Base-by-base conservation (phyloP, 2,797 vertebrate species). In the Microchirus variegatus region DNA sequence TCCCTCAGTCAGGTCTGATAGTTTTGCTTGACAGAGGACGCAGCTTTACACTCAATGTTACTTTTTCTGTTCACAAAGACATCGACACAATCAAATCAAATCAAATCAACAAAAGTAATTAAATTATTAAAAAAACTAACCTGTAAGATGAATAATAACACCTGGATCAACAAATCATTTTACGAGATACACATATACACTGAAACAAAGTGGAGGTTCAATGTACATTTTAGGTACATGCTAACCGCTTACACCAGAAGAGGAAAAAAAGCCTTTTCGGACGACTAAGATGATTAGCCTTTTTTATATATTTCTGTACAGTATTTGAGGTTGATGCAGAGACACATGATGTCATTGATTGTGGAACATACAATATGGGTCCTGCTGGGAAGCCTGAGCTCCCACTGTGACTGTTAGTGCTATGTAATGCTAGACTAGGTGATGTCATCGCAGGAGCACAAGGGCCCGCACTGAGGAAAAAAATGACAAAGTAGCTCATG, bases 341-440 rank as follows among this genome's bases (percentile, higher is more conserved):
- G 11, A 38, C 38, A 65, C 59, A 90, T 90, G 86, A 91, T 88
- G 88, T 90, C 89, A 92, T 75, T 69, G 77, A 84, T 75, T 71
- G 70, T 41, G 58, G 69, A 58, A 62, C 63, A 78, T 84, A 77
- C 71, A 83, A 85, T 80, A 86, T 55, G 72, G 70, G 66, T 63
- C 77, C 82, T 89, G 80, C 76, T 80, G 80, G 85, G 85, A 88
- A 81, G 78, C 59, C 1, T 1, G 63, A 44, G 63, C 66, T 83
- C 87, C 85, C 83, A 64, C 75, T 67, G 82, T 49, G 89, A 60
- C 85, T 70, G 83, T 88, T 75, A 83, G 53, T 49, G 54, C 55
- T 38, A 43, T 80, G 83, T 90, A 90, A 92, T 81, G 77, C 67
- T 80, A 86, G 73, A 87, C 52, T 40, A 57, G 64, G 53, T 91